phyloP scores from a whole-genome alignment of 1,140 invertebrate species.

The Nasonia vitripennis region DNA sequence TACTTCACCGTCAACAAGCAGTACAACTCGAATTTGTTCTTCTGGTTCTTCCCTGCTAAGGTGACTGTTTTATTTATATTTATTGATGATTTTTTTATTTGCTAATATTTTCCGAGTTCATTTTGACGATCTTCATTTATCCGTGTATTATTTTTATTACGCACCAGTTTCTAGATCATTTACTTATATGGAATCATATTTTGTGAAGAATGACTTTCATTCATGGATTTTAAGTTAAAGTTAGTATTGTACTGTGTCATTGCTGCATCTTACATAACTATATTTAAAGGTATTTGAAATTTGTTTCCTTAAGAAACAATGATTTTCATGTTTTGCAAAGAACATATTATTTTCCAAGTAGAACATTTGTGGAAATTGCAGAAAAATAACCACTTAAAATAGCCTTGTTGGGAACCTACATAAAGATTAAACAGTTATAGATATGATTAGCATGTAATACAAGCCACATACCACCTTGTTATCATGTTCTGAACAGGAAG shows the following conservation, averaged over 20 bases:
- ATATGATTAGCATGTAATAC: background rate
- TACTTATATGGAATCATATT: background rate
- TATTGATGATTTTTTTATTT: conserved; percentile 13
- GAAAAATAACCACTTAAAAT: too few species aligned
- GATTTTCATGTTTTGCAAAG: too few species aligned
- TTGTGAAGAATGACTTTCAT: background rate
- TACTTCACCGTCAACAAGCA: conserved; percentile 85
- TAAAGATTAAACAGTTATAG: too few species aligned
- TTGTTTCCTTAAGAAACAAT: too few species aligned
- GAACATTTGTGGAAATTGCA: too few species aligned
- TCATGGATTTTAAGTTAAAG: background rate
- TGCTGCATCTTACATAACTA: background rate
- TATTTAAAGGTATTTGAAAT: background rate
- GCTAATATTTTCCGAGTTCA: background rate
- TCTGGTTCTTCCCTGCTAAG: conserved; percentile 91
- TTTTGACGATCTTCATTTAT: background rate
- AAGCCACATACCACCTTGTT: background rate
- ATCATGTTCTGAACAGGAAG: background rate
- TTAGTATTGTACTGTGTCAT: background rate
- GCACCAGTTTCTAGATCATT: background rate
- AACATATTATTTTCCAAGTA: background rate
- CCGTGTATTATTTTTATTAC: background rate
- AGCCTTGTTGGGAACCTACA: too few species aligned
- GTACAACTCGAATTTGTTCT: conserved; percentile 89
- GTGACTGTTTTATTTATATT: conserved; percentile 49